phyloP scores from a whole-genome alignment of 2,888 invertebrate species.

The Charanyca ferruginea region DNA sequence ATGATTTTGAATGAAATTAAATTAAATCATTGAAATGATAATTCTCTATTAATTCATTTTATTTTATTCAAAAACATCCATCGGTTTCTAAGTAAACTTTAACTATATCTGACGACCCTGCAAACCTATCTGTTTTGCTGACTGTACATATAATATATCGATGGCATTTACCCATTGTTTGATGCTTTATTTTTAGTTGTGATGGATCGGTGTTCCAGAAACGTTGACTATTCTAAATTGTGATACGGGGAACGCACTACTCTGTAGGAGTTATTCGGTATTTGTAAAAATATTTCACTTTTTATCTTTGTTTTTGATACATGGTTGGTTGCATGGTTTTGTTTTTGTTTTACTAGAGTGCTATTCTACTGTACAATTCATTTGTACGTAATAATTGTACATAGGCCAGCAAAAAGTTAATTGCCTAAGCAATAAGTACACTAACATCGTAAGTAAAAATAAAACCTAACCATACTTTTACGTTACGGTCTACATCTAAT shows the following conservation, averaged over 20 bases:
- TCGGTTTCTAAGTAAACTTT: no score
- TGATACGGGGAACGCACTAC: not conserved
- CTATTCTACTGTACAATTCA: not conserved
- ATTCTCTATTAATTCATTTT: no score
- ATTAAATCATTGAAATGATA: no score
- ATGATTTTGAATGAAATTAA: no score
- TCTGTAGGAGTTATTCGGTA: not conserved
- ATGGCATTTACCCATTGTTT: not conserved
- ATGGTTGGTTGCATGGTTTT: no score
- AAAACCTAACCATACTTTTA: not conserved
- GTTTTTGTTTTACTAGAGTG: no score
- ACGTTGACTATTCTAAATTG: not conserved
- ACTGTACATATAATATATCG: no score
- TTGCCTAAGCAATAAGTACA: not conserved
- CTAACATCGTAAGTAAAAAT: not conserved
- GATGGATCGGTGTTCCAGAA: not conserved
- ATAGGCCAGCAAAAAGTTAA: not conserved
- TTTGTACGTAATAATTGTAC: not conserved
- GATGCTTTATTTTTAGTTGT: not conserved
- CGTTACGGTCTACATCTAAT: constrained; percentile 3
- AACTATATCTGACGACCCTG: no score
- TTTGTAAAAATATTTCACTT: not conserved
- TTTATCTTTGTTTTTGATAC: no score
- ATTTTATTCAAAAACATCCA: no score
- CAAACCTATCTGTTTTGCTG: no score